Base-by-base conservation (phyloP, 2,797 vertebrate genomes). In the Megaceryle alcyon region DNA sequence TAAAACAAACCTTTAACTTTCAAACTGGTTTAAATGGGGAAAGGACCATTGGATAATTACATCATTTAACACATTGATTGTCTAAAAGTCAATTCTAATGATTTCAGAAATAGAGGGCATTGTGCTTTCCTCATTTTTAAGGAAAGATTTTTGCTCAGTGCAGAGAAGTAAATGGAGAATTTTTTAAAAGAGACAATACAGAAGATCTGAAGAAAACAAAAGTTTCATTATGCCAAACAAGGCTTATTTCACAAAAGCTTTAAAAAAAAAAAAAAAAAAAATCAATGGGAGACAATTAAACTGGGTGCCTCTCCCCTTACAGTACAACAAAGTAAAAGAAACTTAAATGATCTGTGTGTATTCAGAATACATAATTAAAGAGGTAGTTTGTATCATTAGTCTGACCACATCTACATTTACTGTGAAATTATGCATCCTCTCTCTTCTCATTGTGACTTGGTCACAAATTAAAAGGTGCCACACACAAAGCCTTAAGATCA, bases 1-100 rank as follows among this genome's bases (percentile, higher is more conserved):
- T 98, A 99, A 99, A 99, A 98, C 98, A 99, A 99, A 99, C 98
- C 97, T 98, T 99, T 98, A 99, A 99, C 98, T 99, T 99, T 98
- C 96, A 96, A 97, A 98, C 97, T 97, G 97, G 97, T 98, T 98
- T 99, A 99, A 99, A 99, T 99, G 98, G 98, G 97, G 96, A 96
- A 97, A 97, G 87, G 92, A 96, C 97, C 98, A 98, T 98, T 98
- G 98, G 98, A 99, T 99, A 99, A 99, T 99, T 99, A 99, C 98
- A 99, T 99, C 99, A 99, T 99, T 99, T 99, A 99, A 98, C 98
- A 98, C 98, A 99, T 99, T 99, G 99, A 99, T 99, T 99, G 98
- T 98, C 97, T 97, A 97, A 98, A 98, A 99, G 98, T 99, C 99
- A 98, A 99, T 99, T 98, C 98, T 98, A 99, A 98, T 98, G 99